Percentiles rank a stretch among this genome's conserved stretches.
These are phyloP conservation scores for Ditula angustiorana DNA, from an alignment of 2,888 invertebrate genomes.

Conservation along the genomic window DNA sequence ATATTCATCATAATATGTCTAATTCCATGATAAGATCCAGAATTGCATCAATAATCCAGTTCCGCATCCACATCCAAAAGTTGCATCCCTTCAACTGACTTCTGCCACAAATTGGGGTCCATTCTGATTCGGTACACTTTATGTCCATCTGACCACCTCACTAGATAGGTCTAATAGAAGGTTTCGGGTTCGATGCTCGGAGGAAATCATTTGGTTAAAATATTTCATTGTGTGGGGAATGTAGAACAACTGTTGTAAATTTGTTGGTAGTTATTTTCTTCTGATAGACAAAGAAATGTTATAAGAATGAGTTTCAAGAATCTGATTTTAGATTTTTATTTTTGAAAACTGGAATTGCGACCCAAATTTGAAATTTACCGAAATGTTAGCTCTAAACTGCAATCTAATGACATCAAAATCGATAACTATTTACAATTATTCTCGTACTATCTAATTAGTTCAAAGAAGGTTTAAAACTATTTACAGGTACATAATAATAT, in stretches of 20 bases:
- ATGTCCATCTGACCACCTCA: constrained; percentile 28
- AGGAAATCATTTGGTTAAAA: constrained; percentile 20
- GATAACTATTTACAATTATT: no score
- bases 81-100: constrained; percentile 9
- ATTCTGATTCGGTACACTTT: constrained; percentile 47
- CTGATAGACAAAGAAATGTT: neutral
- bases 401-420: no score
- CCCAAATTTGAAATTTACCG: no score
- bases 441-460: no score
- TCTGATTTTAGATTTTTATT: no score
- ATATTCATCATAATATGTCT: no score
- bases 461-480: no score
- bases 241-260: neutral
- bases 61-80: neutral
- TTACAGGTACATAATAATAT: no score
- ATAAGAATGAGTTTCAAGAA: no score
- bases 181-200: constrained; percentile 14
- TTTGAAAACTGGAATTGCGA: no score
- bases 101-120: constrained; percentile 48
- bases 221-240: constrained; percentile 4
- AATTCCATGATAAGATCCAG: no score
- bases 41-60: neutral
- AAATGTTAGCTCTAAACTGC: no score
- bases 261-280: neutral
- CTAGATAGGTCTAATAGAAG: constrained; percentile 24